Percentiles rank a stretch among this genome's conserved stretches.
phyloP scores from a whole-genome alignment of 2,888 invertebrate genomes.

The Lepidocyrtoides sp. region DNA sequence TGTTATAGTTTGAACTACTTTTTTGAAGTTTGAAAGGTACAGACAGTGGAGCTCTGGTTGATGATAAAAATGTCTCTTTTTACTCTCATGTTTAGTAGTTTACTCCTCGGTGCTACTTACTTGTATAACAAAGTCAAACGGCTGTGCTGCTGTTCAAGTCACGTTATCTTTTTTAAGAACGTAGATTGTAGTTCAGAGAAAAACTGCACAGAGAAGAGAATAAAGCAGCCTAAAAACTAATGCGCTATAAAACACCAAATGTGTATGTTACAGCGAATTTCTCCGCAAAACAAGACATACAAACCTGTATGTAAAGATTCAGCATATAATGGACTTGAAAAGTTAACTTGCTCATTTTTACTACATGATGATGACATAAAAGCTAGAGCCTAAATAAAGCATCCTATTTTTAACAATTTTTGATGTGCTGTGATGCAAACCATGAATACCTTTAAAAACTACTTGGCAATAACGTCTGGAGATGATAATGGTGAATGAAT shows the following conservation, averaged over 20 bases:
- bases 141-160: background rate
- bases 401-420: background rate
- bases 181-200: background rate
- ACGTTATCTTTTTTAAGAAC: conserved; percentile 23
- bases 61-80: background rate
- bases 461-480: background rate
- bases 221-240: background rate
- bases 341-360: conserved; percentile 24
- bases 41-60: background rate
- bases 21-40: conserved; percentile 40
- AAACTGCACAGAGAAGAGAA: background rate
- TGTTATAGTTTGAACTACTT: conserved; percentile 10
- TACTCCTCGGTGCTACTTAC: background rate
- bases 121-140: background rate
- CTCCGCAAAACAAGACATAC: background rate
- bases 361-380: too few relatives aligned
- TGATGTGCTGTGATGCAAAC: background rate
- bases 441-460: conserved; percentile 9
- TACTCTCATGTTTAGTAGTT: conserved; percentile 24
- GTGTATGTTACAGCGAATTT: background rate
- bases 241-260: conserved; percentile 1
- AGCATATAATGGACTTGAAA: background rate
- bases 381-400: background rate
- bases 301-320: background rate
- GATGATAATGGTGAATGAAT: too few relatives aligned